Base-by-base conservation (phyloP, 2,797 vertebrate genomes). In the Pangasius djambal region DNA sequence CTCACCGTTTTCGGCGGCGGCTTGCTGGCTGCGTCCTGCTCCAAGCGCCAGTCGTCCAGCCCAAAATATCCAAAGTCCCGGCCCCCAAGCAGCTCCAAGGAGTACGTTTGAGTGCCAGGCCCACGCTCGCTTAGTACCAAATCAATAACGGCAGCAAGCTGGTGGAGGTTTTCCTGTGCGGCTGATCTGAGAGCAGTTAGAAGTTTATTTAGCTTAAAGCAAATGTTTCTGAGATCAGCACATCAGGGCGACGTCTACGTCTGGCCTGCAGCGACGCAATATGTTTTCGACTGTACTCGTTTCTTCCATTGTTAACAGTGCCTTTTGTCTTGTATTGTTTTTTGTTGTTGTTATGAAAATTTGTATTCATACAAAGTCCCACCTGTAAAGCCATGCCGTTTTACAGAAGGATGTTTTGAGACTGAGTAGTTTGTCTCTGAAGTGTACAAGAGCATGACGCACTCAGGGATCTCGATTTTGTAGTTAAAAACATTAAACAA, bases 1-100 rank as follows among this genome's bases (percentile, higher is more conserved):
- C 91, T 98, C 91, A 85, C 93, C 0, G 61, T 98, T 1, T 90
- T 98, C 0, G 98, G 98, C 2, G 98, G 97, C 0, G 94, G 25
- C 0, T 95, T 98, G 92, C 93, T 98, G 40, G 94, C 97, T 0
- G 97, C 97, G 0, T 96, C 97, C 10, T 98, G 98, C 85, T 96
- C 97, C 0, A 92, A 82, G 88, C 88, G 72, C 0, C 94, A 88
- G 78, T 0, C 93, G 67, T 1, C 93, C 0, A 2, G 87, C 40
- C 86, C 94, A 0, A 95, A 89, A 25, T 96, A 97, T 44, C 96
- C 96, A 85, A 95, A 95, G 90, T 92, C 88, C 40, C 88, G 94
- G 89, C 92, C 96, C 6, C 91, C 96, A 18, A 96, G 95, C 91
- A 95, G 92, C 91, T 91, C 69, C 94, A 97, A 96, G 93, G 97